Evolutionary conservation across 2,888 invertebrate genomes (phyloP), one percentile per base, ranked within the genome.

Genomic region (Sesamia inferens): DNA sequence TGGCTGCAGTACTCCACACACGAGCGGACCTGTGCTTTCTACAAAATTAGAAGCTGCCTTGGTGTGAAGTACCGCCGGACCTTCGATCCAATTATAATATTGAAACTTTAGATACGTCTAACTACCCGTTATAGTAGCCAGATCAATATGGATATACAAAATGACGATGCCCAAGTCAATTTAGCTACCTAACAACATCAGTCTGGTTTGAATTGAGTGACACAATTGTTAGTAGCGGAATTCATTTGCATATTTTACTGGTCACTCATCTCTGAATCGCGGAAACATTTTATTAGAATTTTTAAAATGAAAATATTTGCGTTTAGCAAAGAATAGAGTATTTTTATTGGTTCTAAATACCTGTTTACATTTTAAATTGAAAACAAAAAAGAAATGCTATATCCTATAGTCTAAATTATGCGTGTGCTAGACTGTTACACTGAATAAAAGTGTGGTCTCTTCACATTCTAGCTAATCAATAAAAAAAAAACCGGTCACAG

Each of bases 211-310:
- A 77, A 74, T 74, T 76, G 72, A 83, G 67, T 81, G 81, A 77
- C 84, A 85, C 83, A 74, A 84, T 84, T 83, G 81, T 71, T 62
- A 76, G 71, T 61, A 83, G 78, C 73, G 19, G 78, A 81, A 83
- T 77, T 72, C 48, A 84, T 84, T 85, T 68, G 57, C 86, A 84
- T 84, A 81, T 74, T 76, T 85, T 67, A 63, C 61, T 77, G 78
- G 76, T 72, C 77, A 76, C 62, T 79, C 78, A 81, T 74, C 76
- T 81, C 16, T 61, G 63, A 71, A 71, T 71, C 58, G 44, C 31
- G 55, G 54, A 82, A 72, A 58, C 58, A 66, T 80, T 58, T 59
- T 66, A 55, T 66, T 14, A 47, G 31, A 58, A 16, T 68, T 78
- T 78, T 66, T 54, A 42, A 54, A 48, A 51, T 22, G 54, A 79